Evolutionary conservation across 1,140 invertebrate species (phyloP).

Genomic region (Nebria ingens): DNA sequence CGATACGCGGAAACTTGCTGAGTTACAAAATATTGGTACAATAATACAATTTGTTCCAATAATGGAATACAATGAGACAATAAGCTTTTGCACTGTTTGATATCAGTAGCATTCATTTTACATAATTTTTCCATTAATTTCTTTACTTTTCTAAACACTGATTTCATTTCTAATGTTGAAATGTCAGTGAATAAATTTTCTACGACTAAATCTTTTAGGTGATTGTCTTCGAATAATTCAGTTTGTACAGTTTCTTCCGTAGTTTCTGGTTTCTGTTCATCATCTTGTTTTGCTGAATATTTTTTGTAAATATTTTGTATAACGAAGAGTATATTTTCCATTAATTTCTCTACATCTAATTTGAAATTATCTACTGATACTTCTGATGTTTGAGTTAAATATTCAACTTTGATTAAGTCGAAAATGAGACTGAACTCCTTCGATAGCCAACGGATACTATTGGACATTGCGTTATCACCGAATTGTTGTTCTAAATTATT

Average conservation of each 20-base stretch:
- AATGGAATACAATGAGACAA: conserved; percentile 46
- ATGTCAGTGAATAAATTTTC: conserved; percentile 48
- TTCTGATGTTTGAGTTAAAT: conserved; percentile 22
- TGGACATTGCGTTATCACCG: conserved; percentile 16
- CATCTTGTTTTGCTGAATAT: conserved; percentile 27
- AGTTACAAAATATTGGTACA: conserved; percentile 68
- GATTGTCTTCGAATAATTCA: conserved; percentile 45
- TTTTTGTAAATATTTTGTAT: conserved; percentile 64
- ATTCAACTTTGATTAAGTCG: conserved; percentile 11
- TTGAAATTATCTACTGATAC: conserved; percentile 20
- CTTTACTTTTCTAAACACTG: conserved; percentile 34
- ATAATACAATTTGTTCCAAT: conserved; percentile 63
- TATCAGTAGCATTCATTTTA: conserved; percentile 10
- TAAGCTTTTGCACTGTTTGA: conserved; percentile 17
- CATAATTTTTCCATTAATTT: conserved; percentile 8
- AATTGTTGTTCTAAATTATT: conserved; percentile 17
- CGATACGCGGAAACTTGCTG: conserved; percentile 66
- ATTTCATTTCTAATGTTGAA: conserved; percentile 39
- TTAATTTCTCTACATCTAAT: conserved; percentile 41
- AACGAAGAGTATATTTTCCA: conserved; percentile 47
- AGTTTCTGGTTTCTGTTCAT: conserved; percentile 11
- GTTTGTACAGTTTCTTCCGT: conserved; percentile 32
- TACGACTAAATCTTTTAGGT: conserved; percentile 50
- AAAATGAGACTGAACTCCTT: conserved; percentile 14
- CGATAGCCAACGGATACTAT: conserved; percentile 21